Evolutionary conservation across 2,888 invertebrate species (phyloP).

Genomic region (Mechanitis mazaeus): DNA sequence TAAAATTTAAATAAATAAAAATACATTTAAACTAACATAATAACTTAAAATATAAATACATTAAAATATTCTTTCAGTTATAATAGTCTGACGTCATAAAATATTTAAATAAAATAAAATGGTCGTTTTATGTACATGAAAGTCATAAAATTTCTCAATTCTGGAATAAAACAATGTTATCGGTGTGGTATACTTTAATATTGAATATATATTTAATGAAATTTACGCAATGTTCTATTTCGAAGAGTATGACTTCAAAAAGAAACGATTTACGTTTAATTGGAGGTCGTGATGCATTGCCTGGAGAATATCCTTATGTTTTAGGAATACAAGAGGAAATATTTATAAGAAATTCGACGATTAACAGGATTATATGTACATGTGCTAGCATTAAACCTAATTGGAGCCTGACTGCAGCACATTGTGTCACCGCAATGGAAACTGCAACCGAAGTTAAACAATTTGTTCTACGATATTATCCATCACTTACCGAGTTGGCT

Average conservation of each 20-base stretch:
- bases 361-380: neutral
- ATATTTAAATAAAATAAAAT: too few species aligned
- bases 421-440: neutral
- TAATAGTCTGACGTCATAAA: too few species aligned
- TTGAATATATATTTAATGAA: neutral
- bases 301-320: constrained; percentile 12
- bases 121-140: too few species aligned
- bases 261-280: constrained; percentile 6
- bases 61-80: too few species aligned
- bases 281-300: constrained; percentile 4
- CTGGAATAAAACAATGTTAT: too few species aligned
- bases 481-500: neutral
- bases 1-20: too few species aligned
- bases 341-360: neutral
- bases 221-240: neutral
- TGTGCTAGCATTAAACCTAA: constrained; percentile 1
- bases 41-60: too few species aligned
- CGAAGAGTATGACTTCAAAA: neutral
- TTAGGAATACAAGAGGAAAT: constrained; percentile 2
- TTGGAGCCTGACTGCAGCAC: constrained; percentile 14
- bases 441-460: neutral
- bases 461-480: neutral
- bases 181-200: neutral
- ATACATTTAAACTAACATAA: too few species aligned
- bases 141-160: too few species aligned